Conservation (phyloP, 1,140 invertebrate genomes). For the Drosophila burlai region DNA sequence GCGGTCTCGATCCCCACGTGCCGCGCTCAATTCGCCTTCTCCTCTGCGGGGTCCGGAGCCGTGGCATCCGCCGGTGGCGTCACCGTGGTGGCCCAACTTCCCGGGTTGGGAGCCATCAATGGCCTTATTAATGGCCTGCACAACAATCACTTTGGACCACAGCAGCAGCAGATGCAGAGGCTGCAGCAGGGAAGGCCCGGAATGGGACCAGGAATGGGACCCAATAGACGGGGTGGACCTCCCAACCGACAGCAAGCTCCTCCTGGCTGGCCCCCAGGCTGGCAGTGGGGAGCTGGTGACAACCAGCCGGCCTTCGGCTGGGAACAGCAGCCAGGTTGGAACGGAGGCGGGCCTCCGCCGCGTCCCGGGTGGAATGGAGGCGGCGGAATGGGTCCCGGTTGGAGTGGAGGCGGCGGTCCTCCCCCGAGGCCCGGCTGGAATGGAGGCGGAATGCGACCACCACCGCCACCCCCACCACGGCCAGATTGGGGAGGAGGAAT, state of each 20-base stretch:
- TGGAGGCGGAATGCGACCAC: conserved; percentile 10
- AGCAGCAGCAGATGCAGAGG: conserved; percentile 23
- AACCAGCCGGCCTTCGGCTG: conserved; percentile 26
- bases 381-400: conserved; percentile 5
- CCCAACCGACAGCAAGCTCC: conserved; percentile 34
- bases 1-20: conserved; percentile 17
- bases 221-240: conserved; percentile 6
- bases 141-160: conserved; percentile 14
- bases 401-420: conserved; percentile 8
- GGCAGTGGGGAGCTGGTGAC: conserved; percentile 40
- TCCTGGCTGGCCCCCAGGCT: conserved; percentile 46
- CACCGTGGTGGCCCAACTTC: conserved; percentile 53
- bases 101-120: conserved; percentile 33
- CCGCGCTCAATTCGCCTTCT: conserved; percentile 43
- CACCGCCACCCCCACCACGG: conserved; percentile 7
- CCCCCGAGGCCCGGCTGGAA: conserved; percentile 22
- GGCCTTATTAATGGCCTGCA: conserved; percentile 20
- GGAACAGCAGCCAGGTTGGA: conserved; percentile 26
- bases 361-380: conserved; percentile 13
- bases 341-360: conserved; percentile 8
- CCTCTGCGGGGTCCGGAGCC: conserved; percentile 29
- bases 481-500: conserved; percentile 29
- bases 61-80: conserved; percentile 57
- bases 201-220: conserved; percentile 9
- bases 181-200: conserved; percentile 20